Evolutionary conservation across 1,140 invertebrate species (phyloP).

Genomic region (Drosophila nasuta): DNA sequence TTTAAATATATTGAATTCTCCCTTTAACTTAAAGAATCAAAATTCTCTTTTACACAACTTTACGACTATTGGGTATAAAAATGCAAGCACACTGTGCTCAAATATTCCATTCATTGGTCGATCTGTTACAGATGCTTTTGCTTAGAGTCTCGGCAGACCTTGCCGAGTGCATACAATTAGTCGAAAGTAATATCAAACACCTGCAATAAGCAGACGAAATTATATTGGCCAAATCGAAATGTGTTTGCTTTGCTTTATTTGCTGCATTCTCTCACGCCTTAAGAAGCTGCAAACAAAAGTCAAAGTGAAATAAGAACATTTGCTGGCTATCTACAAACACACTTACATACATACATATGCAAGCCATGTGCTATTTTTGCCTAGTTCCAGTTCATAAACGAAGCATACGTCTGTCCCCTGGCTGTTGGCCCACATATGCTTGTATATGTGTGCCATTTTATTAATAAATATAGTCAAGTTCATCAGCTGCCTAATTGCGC

Average conservation of each 20-base stretch:
- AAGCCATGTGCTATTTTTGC: conserved; percentile 42
- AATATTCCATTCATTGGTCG: neutral
- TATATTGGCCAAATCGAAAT: conserved; percentile 27
- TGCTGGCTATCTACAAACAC: conserved; percentile 16
- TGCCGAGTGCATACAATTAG: conserved; percentile 36
- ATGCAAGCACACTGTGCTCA: neutral
- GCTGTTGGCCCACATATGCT: conserved; percentile 5
- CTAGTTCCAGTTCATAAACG: conserved; percentile 33
- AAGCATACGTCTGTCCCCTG: conserved; percentile 16
- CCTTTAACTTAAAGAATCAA: neutral
- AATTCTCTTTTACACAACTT: neutral
- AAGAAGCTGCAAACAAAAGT: conserved; percentile 24
- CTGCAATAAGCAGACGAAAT: conserved; percentile 23
- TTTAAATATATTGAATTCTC: neutral
- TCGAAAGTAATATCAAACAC: conserved; percentile 56
- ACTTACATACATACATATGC: neutral
- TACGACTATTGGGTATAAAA: conserved; percentile 8
- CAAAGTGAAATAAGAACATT: conserved; percentile 40
- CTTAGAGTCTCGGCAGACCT: conserved; percentile 21
- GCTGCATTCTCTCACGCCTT: conserved; percentile 36
- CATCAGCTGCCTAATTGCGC: conserved; percentile 56
- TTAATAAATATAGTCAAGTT: conserved; percentile 47
- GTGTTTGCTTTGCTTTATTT: conserved; percentile 19
- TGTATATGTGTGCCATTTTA: conserved; percentile 37
- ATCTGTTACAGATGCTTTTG: conserved; percentile 20